Evolutionary conservation across 2,113 vertebrate species (phyloP), one percentile per base, ranked within the genome.

Genomic region (Struthio camelus): DNA sequence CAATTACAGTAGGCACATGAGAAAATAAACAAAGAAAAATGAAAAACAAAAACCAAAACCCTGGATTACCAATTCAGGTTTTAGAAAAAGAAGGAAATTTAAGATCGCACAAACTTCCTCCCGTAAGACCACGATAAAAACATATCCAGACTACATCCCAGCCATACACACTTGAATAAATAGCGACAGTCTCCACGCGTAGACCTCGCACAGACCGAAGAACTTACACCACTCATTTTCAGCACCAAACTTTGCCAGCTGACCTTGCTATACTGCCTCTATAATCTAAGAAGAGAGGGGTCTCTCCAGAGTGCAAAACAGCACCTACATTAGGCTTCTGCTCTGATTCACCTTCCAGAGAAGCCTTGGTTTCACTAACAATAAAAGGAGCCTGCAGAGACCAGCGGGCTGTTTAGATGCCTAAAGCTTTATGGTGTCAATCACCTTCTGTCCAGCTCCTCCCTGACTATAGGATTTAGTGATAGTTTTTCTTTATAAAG

Each of bases 1-100:
- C 42, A 44, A 46, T 58, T 62, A 53, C 0, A 2, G 25, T 23
- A 64, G 53, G 30, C 25, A 59, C 0, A 0, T 36, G n/a, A n/a
- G n/a, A n/a, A n/a, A n/a, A n/a, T n/a, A n/a, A n/a, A n/a, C n/a
- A n/a, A n/a, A n/a, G n/a, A n/a, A n/a, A n/a, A n/a, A n/a, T n/a
- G n/a, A n/a, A n/a, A n/a, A n/a, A n/a, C n/a, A n/a, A n/a, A n/a
- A n/a, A n/a, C n/a, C n/a, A n/a, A n/a, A n/a, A n/a, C n/a, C n/a
- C n/a, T n/a, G n/a, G n/a, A n/a, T 30, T 61, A 53, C 22, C 10
- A 72, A 8, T 20, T 48, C 34, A 53, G 34, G 3, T 50, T 87
- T 92, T 66, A 73, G 28, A 34, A 71, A 92, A 64, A 4, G 10
- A 78, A 70, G 11, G 30, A 18, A 80, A 34, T 10, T 87, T 20